Conservation (phyloP, 2,113 vertebrate genomes). For the Marmota monax region DNA sequence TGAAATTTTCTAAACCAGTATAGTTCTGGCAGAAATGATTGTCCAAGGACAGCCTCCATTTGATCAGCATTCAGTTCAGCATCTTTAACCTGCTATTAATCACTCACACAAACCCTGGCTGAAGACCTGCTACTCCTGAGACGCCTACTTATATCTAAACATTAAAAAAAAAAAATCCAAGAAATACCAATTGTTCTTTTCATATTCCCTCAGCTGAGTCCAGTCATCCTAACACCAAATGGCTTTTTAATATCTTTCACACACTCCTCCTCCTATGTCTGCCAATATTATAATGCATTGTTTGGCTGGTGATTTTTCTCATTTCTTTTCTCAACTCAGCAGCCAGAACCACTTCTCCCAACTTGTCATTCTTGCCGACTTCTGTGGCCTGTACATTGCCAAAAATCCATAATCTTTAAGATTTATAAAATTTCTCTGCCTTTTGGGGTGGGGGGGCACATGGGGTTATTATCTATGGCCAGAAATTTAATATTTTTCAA, state of each 20-base stretch:
- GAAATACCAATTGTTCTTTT: conserved; percentile 68
- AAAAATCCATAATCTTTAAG: conserved; percentile 49
- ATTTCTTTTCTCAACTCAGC: conserved; percentile 67
- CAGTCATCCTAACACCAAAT: conserved; percentile 53
- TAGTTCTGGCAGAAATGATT: not conserved
- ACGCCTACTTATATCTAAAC: conserved; percentile 46
- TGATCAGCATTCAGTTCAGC: not conserved
- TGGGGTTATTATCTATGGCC: not conserved
- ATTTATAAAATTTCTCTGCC: not conserved
- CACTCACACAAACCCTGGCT: conserved; percentile 10
- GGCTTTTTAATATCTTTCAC: conserved; percentile 73
- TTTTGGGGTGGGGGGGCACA: not conserved
- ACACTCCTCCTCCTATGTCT: conserved; percentile 55
- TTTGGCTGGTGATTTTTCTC: conserved; percentile 68
- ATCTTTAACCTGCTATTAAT: not conserved
- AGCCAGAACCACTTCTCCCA: conserved; percentile 61
- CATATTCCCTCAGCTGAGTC: conserved; percentile 53
- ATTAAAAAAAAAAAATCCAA: conserved; percentile 47
- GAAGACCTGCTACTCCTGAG: not conserved
- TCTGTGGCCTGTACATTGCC: conserved; percentile 42
- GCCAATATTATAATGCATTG: conserved; percentile 76
- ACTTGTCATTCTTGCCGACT: conserved; percentile 75
- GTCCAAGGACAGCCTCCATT: not conserved
- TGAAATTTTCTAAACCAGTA: not conserved
- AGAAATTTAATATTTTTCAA: conserved; percentile 4